A percentile compares a stretch with the other conserved stretches of the same genome.
Evolutionary conservation across 2,888 invertebrate genomes (phyloP).

Genomic region (Pollenia griseotomentosa): DNA sequence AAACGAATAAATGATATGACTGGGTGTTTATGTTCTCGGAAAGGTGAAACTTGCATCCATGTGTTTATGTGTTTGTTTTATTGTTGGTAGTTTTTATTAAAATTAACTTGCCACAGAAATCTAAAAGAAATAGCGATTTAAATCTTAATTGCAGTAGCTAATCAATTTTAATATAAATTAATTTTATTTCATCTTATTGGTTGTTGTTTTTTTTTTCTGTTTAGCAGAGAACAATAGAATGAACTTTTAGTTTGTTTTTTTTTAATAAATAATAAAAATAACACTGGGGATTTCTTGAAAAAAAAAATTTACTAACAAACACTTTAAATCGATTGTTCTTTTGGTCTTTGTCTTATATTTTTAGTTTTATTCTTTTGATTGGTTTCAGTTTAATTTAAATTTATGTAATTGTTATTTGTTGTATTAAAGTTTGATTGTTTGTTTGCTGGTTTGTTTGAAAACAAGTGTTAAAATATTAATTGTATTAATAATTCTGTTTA

Average conservation of each 20-base stretch:
- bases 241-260: background rate
- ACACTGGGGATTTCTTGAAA: background rate
- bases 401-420: slow-evolving; percentile 5
- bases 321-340: slow-evolving; percentile 38
- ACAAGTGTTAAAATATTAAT: slow-evolving; percentile 59
- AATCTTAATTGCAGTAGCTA: slow-evolving; percentile 58
- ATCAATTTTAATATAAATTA: slow-evolving; percentile 59
- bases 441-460: background rate
- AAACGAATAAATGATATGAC: background rate
- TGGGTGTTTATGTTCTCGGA: background rate
- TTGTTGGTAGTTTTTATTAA: background rate
- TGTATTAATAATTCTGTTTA: slow-evolving; percentile 48
- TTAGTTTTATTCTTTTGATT: slow-evolving; percentile 21
- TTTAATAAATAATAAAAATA: slow-evolving; percentile 17
- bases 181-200: background rate
- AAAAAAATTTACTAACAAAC: background rate
- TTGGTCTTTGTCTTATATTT: background rate
- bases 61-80: background rate
- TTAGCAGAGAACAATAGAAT: slow-evolving; percentile 27
- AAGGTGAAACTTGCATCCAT: background rate
- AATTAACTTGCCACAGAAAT: slow-evolving; percentile 45
- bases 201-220: background rate
- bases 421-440: background rate
- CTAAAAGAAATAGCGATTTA: slow-evolving; percentile 33
- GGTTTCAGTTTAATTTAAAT: slow-evolving; percentile 6